A percentile compares a stretch with the other conserved stretches of the same genome.
phyloP scores from a whole-genome alignment of 1,140 invertebrate genomes.

The Gyrodactylus bullatarudis region DNA sequence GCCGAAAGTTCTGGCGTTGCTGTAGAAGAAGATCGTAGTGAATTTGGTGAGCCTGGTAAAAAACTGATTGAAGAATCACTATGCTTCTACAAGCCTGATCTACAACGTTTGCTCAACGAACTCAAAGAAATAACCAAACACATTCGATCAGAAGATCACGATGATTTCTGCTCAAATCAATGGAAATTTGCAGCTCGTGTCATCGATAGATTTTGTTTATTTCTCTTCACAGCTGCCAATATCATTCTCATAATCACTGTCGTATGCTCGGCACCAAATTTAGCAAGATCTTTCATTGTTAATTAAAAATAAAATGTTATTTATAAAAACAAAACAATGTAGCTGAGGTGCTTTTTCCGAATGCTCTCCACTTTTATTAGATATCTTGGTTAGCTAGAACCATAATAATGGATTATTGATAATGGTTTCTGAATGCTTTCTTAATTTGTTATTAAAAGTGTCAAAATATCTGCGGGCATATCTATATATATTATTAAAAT shows the following conservation, averaged over 20 bases:
- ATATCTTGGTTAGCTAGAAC: no score
- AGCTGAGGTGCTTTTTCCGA: no score
- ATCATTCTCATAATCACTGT: slow-evolving; percentile 1
- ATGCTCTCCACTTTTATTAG: no score
- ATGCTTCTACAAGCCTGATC: background rate
- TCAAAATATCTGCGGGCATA: no score
- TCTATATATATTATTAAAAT: no score
- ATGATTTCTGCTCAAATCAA: slow-evolving; percentile 25
- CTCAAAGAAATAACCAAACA: background rate
- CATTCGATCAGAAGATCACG: background rate
- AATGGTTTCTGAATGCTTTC: no score
- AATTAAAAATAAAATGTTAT: no score
- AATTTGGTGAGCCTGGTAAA: background rate
- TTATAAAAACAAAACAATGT: no score
- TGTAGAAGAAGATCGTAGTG: no score
- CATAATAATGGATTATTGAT: no score
- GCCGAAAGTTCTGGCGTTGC: no score
- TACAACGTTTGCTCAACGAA: background rate
- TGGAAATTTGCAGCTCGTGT: slow-evolving; percentile 99
- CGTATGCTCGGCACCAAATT: background rate
- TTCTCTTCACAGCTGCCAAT: background rate
- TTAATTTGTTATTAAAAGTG: no score
- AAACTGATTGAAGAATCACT: background rate
- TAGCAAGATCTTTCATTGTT: background rate
- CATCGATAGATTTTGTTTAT: slow-evolving; percentile 37